phyloP scores from a whole-genome alignment of 2,113 vertebrate species.

The Tachuris rubrigastra region DNA sequence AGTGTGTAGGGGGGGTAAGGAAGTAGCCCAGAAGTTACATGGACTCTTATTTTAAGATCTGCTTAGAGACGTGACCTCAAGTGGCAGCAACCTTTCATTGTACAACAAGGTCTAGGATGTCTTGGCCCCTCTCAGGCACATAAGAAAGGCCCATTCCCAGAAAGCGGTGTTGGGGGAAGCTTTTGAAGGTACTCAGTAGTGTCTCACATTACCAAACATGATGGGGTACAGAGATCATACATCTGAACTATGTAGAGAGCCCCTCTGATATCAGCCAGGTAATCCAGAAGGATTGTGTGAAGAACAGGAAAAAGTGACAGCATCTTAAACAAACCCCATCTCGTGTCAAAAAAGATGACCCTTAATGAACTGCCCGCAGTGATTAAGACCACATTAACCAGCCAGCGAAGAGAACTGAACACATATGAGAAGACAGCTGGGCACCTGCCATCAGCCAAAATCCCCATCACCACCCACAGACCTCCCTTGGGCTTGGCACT shows the following conservation, averaged over 20 bases:
- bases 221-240: accelerated
- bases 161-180: background rate
- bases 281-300: background rate
- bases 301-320: background rate
- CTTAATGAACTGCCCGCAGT: background rate
- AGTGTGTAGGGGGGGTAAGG: background rate
- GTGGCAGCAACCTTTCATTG: background rate
- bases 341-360: background rate
- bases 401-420: background rate
- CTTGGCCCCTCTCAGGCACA: background rate
- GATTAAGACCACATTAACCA: background rate
- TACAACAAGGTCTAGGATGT: background rate
- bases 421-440: background rate
- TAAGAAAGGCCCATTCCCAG: background rate
- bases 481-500: background rate
- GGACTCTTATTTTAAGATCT: background rate
- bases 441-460: background rate
- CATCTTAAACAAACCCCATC: background rate
- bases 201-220: background rate
- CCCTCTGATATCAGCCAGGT: background rate
- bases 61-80: background rate
- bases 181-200: background rate
- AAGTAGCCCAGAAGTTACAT: background rate
- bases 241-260: background rate
- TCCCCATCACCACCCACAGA: background rate